phyloP scores from a whole-genome alignment of 2,113 vertebrate species.

The Lepus americanus region DNA sequence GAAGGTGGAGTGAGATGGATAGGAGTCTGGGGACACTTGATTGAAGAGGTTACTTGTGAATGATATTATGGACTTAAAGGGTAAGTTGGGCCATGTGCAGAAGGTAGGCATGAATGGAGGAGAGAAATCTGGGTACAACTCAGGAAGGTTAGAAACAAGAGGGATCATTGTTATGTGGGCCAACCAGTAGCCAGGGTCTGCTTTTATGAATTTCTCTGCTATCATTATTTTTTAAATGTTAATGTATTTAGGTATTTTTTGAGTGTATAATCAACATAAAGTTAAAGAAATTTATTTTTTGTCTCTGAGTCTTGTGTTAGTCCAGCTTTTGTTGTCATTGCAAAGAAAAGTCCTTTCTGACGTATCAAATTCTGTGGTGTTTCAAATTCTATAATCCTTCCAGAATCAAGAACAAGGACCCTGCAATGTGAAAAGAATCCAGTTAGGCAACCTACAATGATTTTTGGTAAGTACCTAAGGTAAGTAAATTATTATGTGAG shows the following conservation, averaged over 20 bases:
- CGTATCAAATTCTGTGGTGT: conserved; percentile 79
- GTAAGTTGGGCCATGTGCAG: neutral
- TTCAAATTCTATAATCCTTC: conserved; percentile 85
- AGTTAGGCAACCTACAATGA: neutral
- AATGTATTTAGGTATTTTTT: neutral
- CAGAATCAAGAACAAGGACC: conserved; percentile 86
- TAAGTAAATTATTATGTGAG: neutral
- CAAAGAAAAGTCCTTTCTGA: conserved; percentile 82
- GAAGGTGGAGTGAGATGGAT: neutral
- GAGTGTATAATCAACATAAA: neutral
- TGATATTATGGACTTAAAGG: neutral
- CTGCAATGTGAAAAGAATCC: conserved; percentile 75
- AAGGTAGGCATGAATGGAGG: neutral
- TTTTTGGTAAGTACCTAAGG: neutral
- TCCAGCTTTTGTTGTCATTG: conserved; percentile 81
- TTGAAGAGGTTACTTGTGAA: neutral
- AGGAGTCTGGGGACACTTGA: neutral
- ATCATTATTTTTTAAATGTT: neutral
- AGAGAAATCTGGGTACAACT: neutral
- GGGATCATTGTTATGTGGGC: no score
- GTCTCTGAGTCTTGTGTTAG: conserved; percentile 47
- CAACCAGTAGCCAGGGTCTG: neutral
- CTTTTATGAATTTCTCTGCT: neutral
- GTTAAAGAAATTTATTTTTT: conserved; percentile 22
- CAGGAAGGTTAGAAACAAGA: neutral